Evolutionary conservation across 2,888 invertebrate species (phyloP), one percentile per base, ranked within the genome.

Genomic region (Drosophila setosimentum): DNA sequence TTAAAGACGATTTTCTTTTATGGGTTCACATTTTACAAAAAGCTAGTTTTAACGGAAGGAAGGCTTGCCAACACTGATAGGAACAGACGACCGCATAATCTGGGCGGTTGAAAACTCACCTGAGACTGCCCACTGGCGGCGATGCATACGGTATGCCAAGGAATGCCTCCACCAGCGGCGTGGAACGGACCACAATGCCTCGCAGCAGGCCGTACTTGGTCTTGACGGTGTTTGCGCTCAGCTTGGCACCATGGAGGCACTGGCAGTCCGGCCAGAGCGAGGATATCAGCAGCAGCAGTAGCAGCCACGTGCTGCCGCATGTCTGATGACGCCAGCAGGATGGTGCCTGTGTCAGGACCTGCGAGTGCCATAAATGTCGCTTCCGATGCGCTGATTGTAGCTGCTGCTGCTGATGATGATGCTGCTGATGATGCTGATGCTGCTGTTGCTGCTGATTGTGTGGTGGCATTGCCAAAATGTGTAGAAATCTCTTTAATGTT

Each of bases 61-160:
- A 5, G 10, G 7, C 2, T 42, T 40, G 29, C 29, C 40, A 57
- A 21, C 40, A 42, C 57, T 57, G 42, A 21, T 10, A 30, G 30
- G 68, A 33, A 45, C 69, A 16, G 16, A 16, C 7, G 27, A 24
- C 55, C 63, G 73, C 65, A 68, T 66, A 71, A 67, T 66, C 58
- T 60, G 53, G 49, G 4, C 45, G 50, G 24, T 32, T 63, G 53
- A 29, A 42, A 42, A 78, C 91, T 94, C 93, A 96, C 96, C 98
- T 96, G 90, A 98, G 95, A 91, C 97, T 96, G 84, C 98, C 98
- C 81, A 97, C 95, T 16, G 98, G 98, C 76, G 98, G 97, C 77
- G 98, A 97, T 72, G 98, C 98, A 94, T 98, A 99, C 49, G 98
- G 98, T 82, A 99, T 97, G 74, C 98, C 98, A 73, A 98, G 95